phyloP scores from a whole-genome alignment of 1,140 invertebrate species.

The Drosophila kohkoa region DNA sequence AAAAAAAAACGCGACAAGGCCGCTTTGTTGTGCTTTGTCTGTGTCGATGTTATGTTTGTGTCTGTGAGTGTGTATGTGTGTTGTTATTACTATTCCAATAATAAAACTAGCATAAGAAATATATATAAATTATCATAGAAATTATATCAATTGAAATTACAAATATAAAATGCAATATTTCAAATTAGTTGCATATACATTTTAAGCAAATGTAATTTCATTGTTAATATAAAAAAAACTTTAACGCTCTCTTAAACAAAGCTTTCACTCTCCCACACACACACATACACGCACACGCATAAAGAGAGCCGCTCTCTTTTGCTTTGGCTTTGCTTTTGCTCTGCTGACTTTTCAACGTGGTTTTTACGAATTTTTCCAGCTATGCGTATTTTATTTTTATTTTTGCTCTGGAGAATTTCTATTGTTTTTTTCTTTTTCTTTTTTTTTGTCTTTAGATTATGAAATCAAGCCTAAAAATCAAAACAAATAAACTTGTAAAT shows the following conservation, averaged over 20 bases:
- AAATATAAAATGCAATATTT: neutral
- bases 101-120: too few relatives aligned
- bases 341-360: conserved; percentile 68
- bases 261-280: conserved; percentile 20
- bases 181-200: neutral
- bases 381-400: conserved; percentile 44
- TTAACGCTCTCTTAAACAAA: neutral
- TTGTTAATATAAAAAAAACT: neutral
- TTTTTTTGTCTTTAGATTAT: conserved; percentile 19
- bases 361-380: conserved; percentile 48
- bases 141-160: too few relatives aligned
- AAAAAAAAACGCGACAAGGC: conserved; percentile 36
- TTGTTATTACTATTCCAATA: conserved; percentile 28
- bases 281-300: conserved; percentile 23
- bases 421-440: neutral
- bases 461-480: conserved; percentile 28
- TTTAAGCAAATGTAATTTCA: neutral
- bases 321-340: conserved; percentile 9
- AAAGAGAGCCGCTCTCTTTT: conserved; percentile 16
- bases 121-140: too few relatives aligned
- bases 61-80: neutral
- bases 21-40: conserved; percentile 34
- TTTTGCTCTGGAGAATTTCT: conserved; percentile 12
- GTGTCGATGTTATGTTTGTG: neutral
- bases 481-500: conserved; percentile 1